phyloP scores from a whole-genome alignment of 2,113 vertebrate species.

The Plotosus lineatus region DNA sequence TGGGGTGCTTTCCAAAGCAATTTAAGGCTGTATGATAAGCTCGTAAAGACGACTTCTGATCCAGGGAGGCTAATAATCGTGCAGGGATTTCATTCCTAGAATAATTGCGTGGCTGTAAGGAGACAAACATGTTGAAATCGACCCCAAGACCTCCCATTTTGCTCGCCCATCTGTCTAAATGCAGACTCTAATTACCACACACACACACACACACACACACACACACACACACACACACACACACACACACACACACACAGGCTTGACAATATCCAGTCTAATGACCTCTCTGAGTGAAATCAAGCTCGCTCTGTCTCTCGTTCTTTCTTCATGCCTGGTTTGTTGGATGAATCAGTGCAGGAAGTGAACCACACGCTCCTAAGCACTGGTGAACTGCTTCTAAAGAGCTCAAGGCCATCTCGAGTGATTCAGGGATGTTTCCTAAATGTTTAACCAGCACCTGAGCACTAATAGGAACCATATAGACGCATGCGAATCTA shows the following conservation, averaged over 20 bases:
- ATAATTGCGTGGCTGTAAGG: neutral
- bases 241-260: neutral
- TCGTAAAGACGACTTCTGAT: neutral
- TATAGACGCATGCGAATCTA: conserved; percentile 36
- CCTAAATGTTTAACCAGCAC: conserved; percentile 59
- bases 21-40: neutral
- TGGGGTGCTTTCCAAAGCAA: neutral
- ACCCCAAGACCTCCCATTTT: conserved; percentile 30
- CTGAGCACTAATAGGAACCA: conserved; percentile 69
- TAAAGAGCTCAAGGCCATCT: conserved; percentile 62
- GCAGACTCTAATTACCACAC: conserved; percentile 28
- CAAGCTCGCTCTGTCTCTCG: neutral
- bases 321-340: neutral
- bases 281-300: conserved; percentile 27
- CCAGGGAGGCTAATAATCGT: neutral
- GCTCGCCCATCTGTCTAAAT: conserved; percentile 28
- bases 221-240: conserved; percentile 8
- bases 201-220: conserved; percentile 22
- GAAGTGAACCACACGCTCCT: conserved; percentile 58
- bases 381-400: conserved; percentile 52
- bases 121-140: conserved; percentile 39
- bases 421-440: conserved; percentile 58
- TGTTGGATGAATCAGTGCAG: conserved; percentile 53
- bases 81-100: neutral
- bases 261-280: conserved; percentile 25